Evolutionary conservation across 2,888 invertebrate genomes (phyloP), one percentile per base, ranked within the genome.

Genomic region (Hypsopygia costalis): DNA sequence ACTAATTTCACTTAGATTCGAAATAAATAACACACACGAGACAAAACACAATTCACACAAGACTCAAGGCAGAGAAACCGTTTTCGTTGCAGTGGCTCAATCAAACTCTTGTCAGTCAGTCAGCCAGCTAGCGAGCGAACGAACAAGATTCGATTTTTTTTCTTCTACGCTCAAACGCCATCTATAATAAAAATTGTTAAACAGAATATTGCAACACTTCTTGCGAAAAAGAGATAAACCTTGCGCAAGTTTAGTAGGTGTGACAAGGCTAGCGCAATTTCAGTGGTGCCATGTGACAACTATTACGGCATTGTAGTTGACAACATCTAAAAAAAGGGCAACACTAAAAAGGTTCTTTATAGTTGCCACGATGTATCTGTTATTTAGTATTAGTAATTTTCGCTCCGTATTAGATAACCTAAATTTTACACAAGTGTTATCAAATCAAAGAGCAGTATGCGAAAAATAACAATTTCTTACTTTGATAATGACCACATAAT

Each of bases 61-160:
- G 85, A 86, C 83, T 70, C 81, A 62, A 87, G 80, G 74, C 82
- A 86, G 82, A 86, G 82, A 83, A 87, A 85, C 82, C 80, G 83
- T 83, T 83, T 81, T 79, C 81, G 81, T 73, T 73, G 76, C 73
- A 80, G 72, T 66, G 60, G 65, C 61, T 63, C 55, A 61, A 49
- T 50, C 62, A 62, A 62, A 57, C 57, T 54, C 55, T n/a, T 62
- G 65, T 27, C 27, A 27, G 25, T 27, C 27, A 6, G 11, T 27
- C 11, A 11, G n/a, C n/a, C 27, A 27, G 25, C 12, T 25, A 6
- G 11, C 12, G 12, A 12, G 25, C 34, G 34, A 6, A 4, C 25
- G 22, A 34, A 57, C 62, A 59, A 67, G 70, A 69, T 79, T 79
- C 78, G 77, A 79, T 80, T 80, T 79, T 76, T 21, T 25, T 34